A percentile compares a stretch with the other conserved stretches of the same genome.
phyloP scores from a whole-genome alignment of 1,140 invertebrate species.

The Microplitis demolitor region DNA sequence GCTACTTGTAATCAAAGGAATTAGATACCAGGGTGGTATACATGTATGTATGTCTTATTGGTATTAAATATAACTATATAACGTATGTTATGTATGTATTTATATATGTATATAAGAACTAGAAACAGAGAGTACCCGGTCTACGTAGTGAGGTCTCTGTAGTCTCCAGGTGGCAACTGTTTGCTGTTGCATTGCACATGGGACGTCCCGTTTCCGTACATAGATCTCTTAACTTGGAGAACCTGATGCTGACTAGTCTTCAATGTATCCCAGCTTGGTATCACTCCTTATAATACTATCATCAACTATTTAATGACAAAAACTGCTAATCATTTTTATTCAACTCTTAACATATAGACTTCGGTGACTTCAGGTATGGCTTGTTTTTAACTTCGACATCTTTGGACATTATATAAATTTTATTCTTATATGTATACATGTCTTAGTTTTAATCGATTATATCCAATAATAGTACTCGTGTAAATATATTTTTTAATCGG shows the following conservation, averaged over 20 bases:
- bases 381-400: too few species aligned
- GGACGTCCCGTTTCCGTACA: constrained; percentile 32
- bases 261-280: neutral
- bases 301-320: constrained; percentile 20
- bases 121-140: neutral
- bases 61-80: too few species aligned
- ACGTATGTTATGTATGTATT: too few species aligned
- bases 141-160: neutral
- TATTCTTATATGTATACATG: too few species aligned
- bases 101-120: too few species aligned
- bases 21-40: too few species aligned
- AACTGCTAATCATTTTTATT: neutral
- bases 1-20: too few species aligned
- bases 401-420: too few species aligned
- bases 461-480: too few species aligned
- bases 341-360: neutral
- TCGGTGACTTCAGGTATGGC: too few species aligned
- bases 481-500: too few species aligned
- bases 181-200: neutral
- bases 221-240: constrained; percentile 25
- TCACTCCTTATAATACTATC: constrained; percentile 14
- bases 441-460: too few species aligned
- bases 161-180: constrained; percentile 21
- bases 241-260: constrained; percentile 14
- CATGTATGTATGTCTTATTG: neutral